Percentiles rank a stretch among this genome's conserved stretches.
phyloP scores from a whole-genome alignment of 2,797 vertebrate species.

The Ctenopoma kingsleyae region DNA sequence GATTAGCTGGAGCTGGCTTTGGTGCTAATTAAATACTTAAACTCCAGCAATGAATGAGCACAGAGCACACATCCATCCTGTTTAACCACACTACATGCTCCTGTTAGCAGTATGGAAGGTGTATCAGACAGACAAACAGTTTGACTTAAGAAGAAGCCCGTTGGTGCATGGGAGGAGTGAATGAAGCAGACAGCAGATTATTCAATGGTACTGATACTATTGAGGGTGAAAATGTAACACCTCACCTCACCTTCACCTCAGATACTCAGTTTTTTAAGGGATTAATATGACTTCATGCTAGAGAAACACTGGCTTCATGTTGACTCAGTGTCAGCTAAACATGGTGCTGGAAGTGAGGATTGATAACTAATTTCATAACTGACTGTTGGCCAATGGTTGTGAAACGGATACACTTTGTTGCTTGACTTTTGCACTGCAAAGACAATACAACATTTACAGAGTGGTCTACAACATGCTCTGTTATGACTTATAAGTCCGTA shows the following conservation, averaged over 20 bases:
- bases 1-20: constrained; percentile 82
- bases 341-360: background rate
- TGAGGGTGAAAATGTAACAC: background rate
- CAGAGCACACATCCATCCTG: constrained; percentile 69
- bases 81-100: constrained; percentile 47
- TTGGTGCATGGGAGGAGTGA: background rate
- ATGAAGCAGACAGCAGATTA: background rate
- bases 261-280: background rate
- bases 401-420: constrained; percentile 10
- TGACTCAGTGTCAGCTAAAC: background rate
- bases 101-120: constrained; percentile 46
- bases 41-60: constrained; percentile 76
- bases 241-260: background rate
- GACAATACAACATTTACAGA: background rate
- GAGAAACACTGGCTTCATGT: background rate
- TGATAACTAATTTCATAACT: constrained; percentile 15
- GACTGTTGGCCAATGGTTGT: constrained; percentile 8
- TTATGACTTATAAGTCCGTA: background rate
- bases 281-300: background rate
- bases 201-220: background rate
- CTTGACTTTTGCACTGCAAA: background rate
- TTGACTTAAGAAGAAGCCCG: background rate
- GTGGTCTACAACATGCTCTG: background rate
- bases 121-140: constrained; percentile 12
- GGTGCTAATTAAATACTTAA: constrained; percentile 85